Conservation (phyloP, 2,113 vertebrate genomes). For the Crotalus horridus region DNA sequence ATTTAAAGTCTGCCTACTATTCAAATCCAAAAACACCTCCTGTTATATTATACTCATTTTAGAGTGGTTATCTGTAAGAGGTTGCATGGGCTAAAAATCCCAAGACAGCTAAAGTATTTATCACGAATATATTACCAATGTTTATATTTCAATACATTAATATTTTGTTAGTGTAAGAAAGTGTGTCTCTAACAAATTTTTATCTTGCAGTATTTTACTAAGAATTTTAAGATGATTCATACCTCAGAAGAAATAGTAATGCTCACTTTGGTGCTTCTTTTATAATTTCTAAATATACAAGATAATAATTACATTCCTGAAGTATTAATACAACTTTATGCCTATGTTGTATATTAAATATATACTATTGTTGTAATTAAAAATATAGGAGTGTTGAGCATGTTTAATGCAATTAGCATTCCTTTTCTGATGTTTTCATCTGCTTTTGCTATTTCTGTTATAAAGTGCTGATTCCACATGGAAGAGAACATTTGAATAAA, state of each 20-base stretch:
- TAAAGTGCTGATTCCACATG: background rate
- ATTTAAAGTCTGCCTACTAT: background rate
- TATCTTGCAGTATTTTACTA: background rate
- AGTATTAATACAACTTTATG: background rate
- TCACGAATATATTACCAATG: background rate
- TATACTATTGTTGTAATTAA: accelerated
- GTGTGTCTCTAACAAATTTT: background rate
- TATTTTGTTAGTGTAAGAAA: background rate
- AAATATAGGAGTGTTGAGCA: background rate
- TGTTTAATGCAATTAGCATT: accelerated
- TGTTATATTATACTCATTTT: background rate
- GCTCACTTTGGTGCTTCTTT: background rate
- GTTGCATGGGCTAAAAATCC: background rate
- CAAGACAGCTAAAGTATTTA: background rate
- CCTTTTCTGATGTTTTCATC: background rate
- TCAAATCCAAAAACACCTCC: background rate
- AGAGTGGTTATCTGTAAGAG: background rate
- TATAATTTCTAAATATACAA: background rate
- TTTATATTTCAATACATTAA: background rate
- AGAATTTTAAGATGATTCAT: background rate
- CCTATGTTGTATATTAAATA: background rate
- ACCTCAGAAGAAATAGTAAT: background rate
- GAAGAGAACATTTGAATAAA: background rate
- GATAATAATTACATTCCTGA: background rate
- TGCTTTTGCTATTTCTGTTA: background rate